Evolutionary conservation across 2,888 invertebrate genomes (phyloP).

Genomic region (Agriopis leucophaearia): DNA sequence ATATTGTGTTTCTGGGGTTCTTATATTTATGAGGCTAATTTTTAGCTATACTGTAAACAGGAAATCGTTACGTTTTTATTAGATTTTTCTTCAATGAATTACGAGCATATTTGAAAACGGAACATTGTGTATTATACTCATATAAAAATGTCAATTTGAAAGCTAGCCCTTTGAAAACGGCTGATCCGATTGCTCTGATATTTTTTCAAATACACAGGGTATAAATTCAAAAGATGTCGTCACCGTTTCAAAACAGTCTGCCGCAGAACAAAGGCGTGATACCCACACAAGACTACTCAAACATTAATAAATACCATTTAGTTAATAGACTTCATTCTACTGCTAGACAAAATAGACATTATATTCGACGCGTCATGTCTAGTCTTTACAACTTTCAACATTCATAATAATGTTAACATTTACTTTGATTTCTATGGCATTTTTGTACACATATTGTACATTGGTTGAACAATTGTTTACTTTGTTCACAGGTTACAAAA

Average conservation of each 20-base stretch:
- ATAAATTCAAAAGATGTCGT: too few species aligned
- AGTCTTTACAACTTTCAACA: neutral
- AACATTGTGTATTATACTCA: too few species aligned
- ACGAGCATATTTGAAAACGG: too few species aligned
- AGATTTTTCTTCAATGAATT: too few species aligned
- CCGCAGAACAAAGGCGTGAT: too few species aligned
- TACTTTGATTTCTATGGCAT: constrained; percentile 2
- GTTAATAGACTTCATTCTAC: neutral
- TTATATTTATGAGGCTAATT: constrained; percentile 1
- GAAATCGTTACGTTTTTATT: neutral
- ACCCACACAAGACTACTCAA: too few species aligned
- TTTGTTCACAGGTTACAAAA: constrained; percentile 57
- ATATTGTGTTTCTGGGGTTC: constrained; percentile 14
- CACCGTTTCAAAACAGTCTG: too few species aligned
- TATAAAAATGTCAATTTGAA: too few species aligned
- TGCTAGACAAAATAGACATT: neutral
- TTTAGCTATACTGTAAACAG: neutral
- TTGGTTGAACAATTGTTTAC: constrained; percentile 11
- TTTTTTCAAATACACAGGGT: too few species aligned
- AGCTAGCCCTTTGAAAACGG: too few species aligned
- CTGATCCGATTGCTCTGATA: too few species aligned
- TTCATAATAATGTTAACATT: neutral
- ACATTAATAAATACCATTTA: too few species aligned
- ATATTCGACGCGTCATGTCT: neutral
- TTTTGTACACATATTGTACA: neutral